A percentile compares a stretch with the other conserved stretches of the same genome.
These are phyloP conservation scores for Drosophila mayaguana DNA, from an alignment of 2,888 invertebrate species.

Conservation along the genomic window DNA sequence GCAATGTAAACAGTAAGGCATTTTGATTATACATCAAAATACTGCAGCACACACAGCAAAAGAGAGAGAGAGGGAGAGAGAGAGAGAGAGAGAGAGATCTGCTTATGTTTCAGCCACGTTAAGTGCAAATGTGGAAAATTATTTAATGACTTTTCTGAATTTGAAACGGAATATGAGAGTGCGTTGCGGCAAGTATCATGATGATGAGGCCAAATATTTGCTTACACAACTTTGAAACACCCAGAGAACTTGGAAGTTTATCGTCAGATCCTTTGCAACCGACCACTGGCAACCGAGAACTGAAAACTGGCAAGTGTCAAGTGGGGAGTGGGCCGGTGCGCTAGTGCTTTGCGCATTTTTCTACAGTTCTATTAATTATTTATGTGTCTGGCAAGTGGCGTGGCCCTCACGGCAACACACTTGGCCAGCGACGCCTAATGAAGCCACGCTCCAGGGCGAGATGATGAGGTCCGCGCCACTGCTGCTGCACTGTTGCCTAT, in stretches of 20 bases:
- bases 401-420: constrained; percentile 24
- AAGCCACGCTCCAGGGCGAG: constrained; percentile 63
- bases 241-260: constrained; percentile 47
- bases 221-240: constrained; percentile 65
- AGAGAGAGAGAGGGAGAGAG: background rate
- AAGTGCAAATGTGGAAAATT: constrained; percentile 81
- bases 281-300: constrained; percentile 45
- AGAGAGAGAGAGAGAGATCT: constrained; percentile 21
- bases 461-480: constrained; percentile 23
- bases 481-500: constrained; percentile 7
- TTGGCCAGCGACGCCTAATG: constrained; percentile 66
- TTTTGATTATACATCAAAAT: constrained; percentile 68
- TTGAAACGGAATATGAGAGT: constrained; percentile 78
- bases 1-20: constrained; percentile 34
- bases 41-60: constrained; percentile 34
- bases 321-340: constrained; percentile 31
- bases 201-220: constrained; percentile 74
- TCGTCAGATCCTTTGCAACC: constrained; percentile 40
- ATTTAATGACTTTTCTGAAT: constrained; percentile 82
- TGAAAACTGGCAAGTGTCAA: constrained; percentile 49
- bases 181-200: constrained; percentile 59
- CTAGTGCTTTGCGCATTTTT: constrained; percentile 44
- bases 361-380: constrained; percentile 76
- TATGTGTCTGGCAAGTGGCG: constrained; percentile 61
- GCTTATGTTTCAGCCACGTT: constrained; percentile 50